Evolutionary conservation across 2,797 vertebrate genomes (phyloP).

Genomic region (Pempheris klunzingeri): DNA sequence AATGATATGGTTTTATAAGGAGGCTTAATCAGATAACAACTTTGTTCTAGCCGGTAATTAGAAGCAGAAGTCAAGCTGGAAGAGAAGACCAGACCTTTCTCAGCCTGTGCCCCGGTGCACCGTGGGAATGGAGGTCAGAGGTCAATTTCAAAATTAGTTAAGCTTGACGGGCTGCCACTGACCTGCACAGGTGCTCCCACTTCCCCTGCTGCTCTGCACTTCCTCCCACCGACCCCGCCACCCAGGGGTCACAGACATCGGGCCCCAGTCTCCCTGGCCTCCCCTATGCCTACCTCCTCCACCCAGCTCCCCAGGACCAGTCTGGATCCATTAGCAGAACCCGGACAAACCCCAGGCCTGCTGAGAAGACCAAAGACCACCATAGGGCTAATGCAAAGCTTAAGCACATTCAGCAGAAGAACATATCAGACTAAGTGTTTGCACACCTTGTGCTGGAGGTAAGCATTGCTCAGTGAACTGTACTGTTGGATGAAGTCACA

Average conservation of each 20-base stretch:
- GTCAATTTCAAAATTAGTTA: slow-evolving; percentile 93
- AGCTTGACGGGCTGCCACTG: slow-evolving; percentile 89
- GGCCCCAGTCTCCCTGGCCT: slow-evolving; percentile 47
- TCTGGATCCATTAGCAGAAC: slow-evolving; percentile 77
- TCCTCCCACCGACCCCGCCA: slow-evolving; percentile 83
- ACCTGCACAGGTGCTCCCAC: slow-evolving; percentile 92
- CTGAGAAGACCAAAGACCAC: slow-evolving; percentile 65
- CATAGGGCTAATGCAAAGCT: slow-evolving; percentile 52
- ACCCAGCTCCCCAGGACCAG: slow-evolving; percentile 60
- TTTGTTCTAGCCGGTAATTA: slow-evolving; percentile 90
- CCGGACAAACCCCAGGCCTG: slow-evolving; percentile 65
- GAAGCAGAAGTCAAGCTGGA: slow-evolving; percentile 87
- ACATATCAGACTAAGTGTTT: slow-evolving; percentile 43
- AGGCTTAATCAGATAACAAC: slow-evolving; percentile 91
- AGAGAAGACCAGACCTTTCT: slow-evolving; percentile 64
- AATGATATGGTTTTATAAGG: slow-evolving; percentile 81
- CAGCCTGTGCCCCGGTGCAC: slow-evolving; percentile 77
- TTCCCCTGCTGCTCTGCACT: slow-evolving; percentile 84
- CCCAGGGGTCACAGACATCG: slow-evolving; percentile 83
- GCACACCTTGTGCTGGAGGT: slow-evolving; percentile 43
- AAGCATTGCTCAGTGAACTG: slow-evolving; percentile 25
- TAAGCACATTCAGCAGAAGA: slow-evolving; percentile 36
- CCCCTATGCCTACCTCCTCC: slow-evolving; percentile 19
- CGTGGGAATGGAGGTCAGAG: slow-evolving; percentile 90
- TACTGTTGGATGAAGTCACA: neutral